Percentiles rank a stretch among this genome's conserved stretches.
phyloP scores from a whole-genome alignment of 2,888 invertebrate genomes.

The Labia minor region DNA sequence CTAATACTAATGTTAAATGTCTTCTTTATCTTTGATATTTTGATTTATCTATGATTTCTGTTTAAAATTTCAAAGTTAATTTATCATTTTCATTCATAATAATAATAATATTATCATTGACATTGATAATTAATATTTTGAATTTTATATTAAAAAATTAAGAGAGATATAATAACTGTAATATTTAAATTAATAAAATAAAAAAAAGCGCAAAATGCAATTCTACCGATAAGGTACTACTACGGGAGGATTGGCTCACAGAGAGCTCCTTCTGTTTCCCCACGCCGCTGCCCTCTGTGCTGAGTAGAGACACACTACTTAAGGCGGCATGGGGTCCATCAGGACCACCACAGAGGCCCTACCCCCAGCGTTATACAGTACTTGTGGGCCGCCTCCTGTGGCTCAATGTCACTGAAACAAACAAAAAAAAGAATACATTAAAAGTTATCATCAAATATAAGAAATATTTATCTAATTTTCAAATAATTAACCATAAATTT shows the following conservation, averaged over 20 bases:
- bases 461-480: too few relatives aligned
- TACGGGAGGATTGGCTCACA: slow-evolving; percentile 40
- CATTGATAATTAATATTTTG: too few relatives aligned
- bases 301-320: slow-evolving; percentile 42
- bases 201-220: slow-evolving; percentile 25
- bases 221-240: background rate
- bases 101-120: too few relatives aligned
- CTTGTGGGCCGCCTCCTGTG: slow-evolving; percentile 32
- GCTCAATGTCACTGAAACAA: slow-evolving; percentile 28
- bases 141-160: too few relatives aligned
- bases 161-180: too few relatives aligned
- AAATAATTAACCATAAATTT: too few relatives aligned
- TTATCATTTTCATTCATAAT: too few relatives aligned
- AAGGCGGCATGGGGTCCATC: slow-evolving; percentile 90
- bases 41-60: too few relatives aligned
- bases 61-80: too few relatives aligned
- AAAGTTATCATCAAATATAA: too few relatives aligned
- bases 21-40: too few relatives aligned
- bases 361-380: slow-evolving; percentile 78
- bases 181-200: slow-evolving; percentile 20
- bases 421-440: slow-evolving; percentile 14
- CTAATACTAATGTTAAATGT: too few relatives aligned
- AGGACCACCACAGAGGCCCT: slow-evolving; percentile 99
- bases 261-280: slow-evolving; percentile 58
- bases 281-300: slow-evolving; percentile 61